phyloP scores from a whole-genome alignment of 2,888 invertebrate genomes.

The Clivina fossor region DNA sequence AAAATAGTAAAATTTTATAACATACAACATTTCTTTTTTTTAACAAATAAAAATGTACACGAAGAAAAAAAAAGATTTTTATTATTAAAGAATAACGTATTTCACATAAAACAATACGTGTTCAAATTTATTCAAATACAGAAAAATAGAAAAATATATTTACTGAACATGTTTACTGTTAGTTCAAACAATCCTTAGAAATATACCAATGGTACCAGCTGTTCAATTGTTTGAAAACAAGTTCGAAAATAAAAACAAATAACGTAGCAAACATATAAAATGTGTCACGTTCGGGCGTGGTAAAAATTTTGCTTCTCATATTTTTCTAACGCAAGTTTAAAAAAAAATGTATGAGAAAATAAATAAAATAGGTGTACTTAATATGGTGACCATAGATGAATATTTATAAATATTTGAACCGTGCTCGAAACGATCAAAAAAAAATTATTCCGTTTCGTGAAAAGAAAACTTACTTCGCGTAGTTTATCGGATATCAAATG shows the following conservation, averaged over 20 bases:
- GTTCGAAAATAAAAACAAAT: neutral
- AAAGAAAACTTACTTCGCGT: slow-evolving; percentile 66
- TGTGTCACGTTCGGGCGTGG: too few relatives aligned
- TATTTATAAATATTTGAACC: neutral
- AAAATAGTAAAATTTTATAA: neutral
- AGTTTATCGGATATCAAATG: slow-evolving; percentile 72
- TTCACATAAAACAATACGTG: neutral
- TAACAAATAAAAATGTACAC: neutral
- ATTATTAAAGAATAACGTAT: neutral
- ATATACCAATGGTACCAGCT: too few relatives aligned
- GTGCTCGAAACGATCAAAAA: too few relatives aligned
- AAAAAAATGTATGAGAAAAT: too few relatives aligned
- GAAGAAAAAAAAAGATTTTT: neutral
- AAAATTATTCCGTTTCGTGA: too few relatives aligned
- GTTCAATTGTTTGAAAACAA: neutral
- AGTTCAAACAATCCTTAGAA: too few relatives aligned
- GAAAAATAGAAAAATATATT: too few relatives aligned
- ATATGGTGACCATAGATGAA: too few relatives aligned
- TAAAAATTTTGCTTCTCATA: too few relatives aligned
- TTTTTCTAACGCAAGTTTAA: too few relatives aligned
- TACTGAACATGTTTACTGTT: too few relatives aligned
- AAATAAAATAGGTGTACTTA: too few relatives aligned
- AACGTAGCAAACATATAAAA: neutral
- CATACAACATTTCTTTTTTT: neutral
- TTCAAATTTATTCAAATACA: neutral